These are phyloP conservation scores for Apodemus speciosus DNA, from an alignment of 2,113 vertebrate species.

Conservation along the genomic window DNA sequence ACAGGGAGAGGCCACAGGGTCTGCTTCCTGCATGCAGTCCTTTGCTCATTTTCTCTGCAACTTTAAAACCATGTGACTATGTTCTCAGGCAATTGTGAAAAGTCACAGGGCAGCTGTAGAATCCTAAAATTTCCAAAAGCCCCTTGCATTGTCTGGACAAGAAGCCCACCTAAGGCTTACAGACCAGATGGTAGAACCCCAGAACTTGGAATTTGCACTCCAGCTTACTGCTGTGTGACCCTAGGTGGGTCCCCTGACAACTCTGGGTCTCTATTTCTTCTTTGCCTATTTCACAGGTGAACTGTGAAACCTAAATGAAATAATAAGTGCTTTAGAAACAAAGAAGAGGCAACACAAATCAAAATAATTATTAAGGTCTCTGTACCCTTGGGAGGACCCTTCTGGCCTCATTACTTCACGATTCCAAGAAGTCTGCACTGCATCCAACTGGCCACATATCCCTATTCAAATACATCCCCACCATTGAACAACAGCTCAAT, in stretches of 20 bases:
- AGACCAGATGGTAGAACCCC: not conserved
- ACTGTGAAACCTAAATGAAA: slow-evolving; percentile 48
- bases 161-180: fast-evolving
- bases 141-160: not conserved
- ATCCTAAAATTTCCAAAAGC: not conserved
- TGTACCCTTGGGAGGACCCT: slow-evolving; percentile 62
- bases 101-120: not conserved
- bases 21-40: not conserved
- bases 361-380: slow-evolving; percentile 61
- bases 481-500: slow-evolving; percentile 63
- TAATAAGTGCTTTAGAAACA: slow-evolving; percentile 65
- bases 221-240: not conserved
- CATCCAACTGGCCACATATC: slow-evolving; percentile 45
- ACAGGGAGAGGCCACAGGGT: fast-evolving
- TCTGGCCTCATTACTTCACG: slow-evolving; percentile 63
- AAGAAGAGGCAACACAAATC: slow-evolving; percentile 60
- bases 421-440: slow-evolving; percentile 48
- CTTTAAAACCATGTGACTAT: not conserved
- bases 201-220: not conserved
- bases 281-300: slow-evolving; percentile 43
- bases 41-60: not conserved
- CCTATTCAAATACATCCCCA: slow-evolving; percentile 47
- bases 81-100: not conserved
- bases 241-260: not conserved
- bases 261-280: not conserved